phyloP scores from a whole-genome alignment of 1,140 invertebrate genomes.

The Maniola jurtina region DNA sequence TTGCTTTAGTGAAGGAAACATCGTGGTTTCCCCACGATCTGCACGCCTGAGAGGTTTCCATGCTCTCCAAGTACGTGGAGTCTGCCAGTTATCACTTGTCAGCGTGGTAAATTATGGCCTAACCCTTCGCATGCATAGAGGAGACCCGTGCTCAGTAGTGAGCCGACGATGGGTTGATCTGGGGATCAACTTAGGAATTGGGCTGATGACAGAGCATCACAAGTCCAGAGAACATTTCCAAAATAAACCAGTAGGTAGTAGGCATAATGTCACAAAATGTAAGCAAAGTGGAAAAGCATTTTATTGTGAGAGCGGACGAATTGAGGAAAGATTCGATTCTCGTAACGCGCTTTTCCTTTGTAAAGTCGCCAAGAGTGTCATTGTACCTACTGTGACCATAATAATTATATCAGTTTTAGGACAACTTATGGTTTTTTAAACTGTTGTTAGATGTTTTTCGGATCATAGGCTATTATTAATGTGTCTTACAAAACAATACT shows the following conservation, averaged over 20 bases:
- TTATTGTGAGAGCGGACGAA: slow-evolving; percentile 45
- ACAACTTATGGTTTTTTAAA: neutral
- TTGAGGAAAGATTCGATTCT: slow-evolving; percentile 35
- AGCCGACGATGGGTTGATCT: too few relatives aligned
- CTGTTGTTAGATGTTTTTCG: neutral
- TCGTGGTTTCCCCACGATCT: neutral
- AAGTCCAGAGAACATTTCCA: neutral
- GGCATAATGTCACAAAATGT: neutral
- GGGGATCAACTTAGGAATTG: too few relatives aligned
- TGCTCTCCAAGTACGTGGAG: too few relatives aligned
- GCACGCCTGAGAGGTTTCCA: too few relatives aligned
- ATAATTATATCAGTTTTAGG: slow-evolving; percentile 9
- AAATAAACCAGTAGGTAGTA: neutral
- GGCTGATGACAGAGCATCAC: too few relatives aligned
- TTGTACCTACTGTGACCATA: neutral
- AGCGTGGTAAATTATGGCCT: too few relatives aligned
- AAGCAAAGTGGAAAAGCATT: slow-evolving; percentile 34
- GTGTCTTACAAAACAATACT: too few relatives aligned
- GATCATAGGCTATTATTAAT: neutral
- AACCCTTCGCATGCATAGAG: too few relatives aligned
- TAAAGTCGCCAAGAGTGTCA: slow-evolving; percentile 38
- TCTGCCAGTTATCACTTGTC: too few relatives aligned
- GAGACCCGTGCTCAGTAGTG: too few relatives aligned
- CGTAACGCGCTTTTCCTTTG: slow-evolving; percentile 35
- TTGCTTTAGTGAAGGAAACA: too few relatives aligned